Evolutionary conservation across 1,140 invertebrate genomes (phyloP).

Genomic region (Aethina tumida): DNA sequence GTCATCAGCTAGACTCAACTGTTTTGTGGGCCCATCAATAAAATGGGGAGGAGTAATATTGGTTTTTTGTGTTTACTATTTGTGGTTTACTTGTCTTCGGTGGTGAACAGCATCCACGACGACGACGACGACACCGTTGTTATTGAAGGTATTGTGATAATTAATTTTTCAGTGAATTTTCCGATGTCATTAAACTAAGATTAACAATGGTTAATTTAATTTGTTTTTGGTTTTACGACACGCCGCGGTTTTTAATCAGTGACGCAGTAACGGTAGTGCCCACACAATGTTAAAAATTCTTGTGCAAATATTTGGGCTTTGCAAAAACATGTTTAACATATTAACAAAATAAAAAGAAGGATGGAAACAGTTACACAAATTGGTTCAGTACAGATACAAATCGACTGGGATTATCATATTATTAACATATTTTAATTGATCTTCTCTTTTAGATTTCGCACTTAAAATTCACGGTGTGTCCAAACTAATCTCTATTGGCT

Average conservation of each 20-base stretch:
- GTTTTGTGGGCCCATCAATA: slow-evolving; percentile 13
- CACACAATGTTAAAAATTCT: slow-evolving; percentile 1
- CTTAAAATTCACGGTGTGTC: slow-evolving; percentile 1
- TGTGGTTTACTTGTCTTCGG: slow-evolving; percentile 9
- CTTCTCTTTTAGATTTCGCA: slow-evolving; percentile 1
- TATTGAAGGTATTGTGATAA: slow-evolving; percentile 13
- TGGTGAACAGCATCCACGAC: slow-evolving; percentile 3
- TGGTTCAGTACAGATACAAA: slow-evolving; percentile 1
- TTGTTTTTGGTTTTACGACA: slow-evolving; percentile 9
- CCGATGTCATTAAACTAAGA: neutral
- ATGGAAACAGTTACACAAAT: too few relatives aligned
- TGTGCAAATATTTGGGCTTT: neutral
- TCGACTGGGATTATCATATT: slow-evolving; percentile 3
- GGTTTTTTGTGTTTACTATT: slow-evolving; percentile 21
- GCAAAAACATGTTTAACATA: too few relatives aligned
- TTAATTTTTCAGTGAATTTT: slow-evolving; percentile 1
- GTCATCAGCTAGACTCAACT: slow-evolving; percentile 11
- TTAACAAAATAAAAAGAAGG: slow-evolving; percentile 1
- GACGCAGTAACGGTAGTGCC: slow-evolving; percentile 12
- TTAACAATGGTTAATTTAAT: slow-evolving; percentile 2
- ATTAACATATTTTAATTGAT: slow-evolving; percentile 1
- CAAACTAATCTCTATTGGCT: slow-evolving; percentile 9
- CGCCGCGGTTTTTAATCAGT: slow-evolving; percentile 13
- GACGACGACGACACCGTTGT: slow-evolving; percentile 15
- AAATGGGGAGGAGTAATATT: slow-evolving; percentile 17